phyloP scores from a whole-genome alignment of 2,113 vertebrate species.

The Speoplatyrhinus poulsoni region DNA sequence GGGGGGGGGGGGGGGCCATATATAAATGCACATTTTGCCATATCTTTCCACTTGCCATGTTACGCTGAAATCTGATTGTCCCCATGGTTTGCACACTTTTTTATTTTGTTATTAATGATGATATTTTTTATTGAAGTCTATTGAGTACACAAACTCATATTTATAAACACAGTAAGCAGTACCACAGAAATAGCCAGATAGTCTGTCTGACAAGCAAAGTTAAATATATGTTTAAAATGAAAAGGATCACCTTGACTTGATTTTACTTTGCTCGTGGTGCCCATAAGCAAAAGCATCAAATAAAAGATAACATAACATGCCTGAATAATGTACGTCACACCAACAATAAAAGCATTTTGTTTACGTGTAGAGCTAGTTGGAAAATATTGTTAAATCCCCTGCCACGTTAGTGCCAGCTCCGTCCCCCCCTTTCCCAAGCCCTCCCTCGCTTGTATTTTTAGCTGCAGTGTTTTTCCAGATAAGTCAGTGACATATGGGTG shows the following conservation, averaged over 20 bases:
- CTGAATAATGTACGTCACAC: neutral
- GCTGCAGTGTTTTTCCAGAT: constrained; percentile 69
- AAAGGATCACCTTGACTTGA: too few relatives aligned
- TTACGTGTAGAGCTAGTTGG: constrained; percentile 27
- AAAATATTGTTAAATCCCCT: constrained; percentile 11
- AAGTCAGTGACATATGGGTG: constrained; percentile 68
- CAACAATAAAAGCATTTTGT: constrained; percentile 37
- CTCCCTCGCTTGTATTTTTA: constrained; percentile 53
- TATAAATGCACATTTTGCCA: neutral
- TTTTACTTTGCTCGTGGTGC: too few relatives aligned
- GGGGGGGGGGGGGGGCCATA: constrained; percentile 25
- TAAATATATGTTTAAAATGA: too few relatives aligned
- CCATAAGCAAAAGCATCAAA: constrained; percentile 3
- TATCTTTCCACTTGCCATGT: too few relatives aligned
- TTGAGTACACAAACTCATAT: too few relatives aligned
- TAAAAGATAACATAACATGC: neutral
- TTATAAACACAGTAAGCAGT: too few relatives aligned
- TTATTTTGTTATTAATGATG: too few relatives aligned
- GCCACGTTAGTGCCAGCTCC: constrained; percentile 6
- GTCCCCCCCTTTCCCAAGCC: neutral
- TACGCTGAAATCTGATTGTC: too few relatives aligned
- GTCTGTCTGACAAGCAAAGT: too few relatives aligned
- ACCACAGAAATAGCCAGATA: too few relatives aligned
- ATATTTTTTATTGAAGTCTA: too few relatives aligned
- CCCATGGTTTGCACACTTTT: too few relatives aligned